Evolutionary conservation across 2,888 invertebrate species (phyloP), one percentile per base, ranked within the genome.

Genomic region (Drosophila niveifrons): DNA sequence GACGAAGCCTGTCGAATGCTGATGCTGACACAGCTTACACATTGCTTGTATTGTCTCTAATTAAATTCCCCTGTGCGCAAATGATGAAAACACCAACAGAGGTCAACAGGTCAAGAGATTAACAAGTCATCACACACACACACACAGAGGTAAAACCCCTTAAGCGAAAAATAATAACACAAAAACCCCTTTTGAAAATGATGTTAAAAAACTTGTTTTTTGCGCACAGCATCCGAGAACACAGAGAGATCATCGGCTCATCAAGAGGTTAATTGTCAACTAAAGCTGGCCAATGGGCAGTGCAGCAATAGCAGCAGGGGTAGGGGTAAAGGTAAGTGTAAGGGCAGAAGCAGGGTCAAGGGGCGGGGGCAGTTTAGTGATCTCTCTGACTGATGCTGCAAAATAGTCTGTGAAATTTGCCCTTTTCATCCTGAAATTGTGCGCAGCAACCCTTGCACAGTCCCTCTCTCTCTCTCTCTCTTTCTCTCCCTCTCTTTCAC

Each of bases 401-500:
- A 69, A 76, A 83, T 58, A 31, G 41, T 28, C 67, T 62, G 50
- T 51, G 41, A 80, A 80, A 65, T 70, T 78, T 64, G 73, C 76
- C 80, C 70, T 80, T 82, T 82, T 80, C 64, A 50, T 62, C 76
- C 76, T 59, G 50, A 70, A 82, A 80, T 71, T 43, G 18, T 39
- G 52, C 71, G 65, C 58, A 77, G 41, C 56, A 57, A 57, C 57
- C 57, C 57, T 28, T 47, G 57, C 7, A 11, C n/a, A n/a, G 17
- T 8, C 4, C n/a, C 7, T 15, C 15, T 10, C 23, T 15, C 28
- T 28, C 13, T 7, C 41, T 13, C 3, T 8, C 2, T 13, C 23
- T 39, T n/a, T 11, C 13, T 41, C 28, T 41, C 17, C n/a, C n/a
- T 43, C 31, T 31, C 11, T 17, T 17, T 46, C 34, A 31, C 0